A percentile compares a stretch with the other conserved stretches of the same genome.
Evolutionary conservation across 2,113 vertebrate species (phyloP).

Genomic region (Aspiorhynchus laticeps): DNA sequence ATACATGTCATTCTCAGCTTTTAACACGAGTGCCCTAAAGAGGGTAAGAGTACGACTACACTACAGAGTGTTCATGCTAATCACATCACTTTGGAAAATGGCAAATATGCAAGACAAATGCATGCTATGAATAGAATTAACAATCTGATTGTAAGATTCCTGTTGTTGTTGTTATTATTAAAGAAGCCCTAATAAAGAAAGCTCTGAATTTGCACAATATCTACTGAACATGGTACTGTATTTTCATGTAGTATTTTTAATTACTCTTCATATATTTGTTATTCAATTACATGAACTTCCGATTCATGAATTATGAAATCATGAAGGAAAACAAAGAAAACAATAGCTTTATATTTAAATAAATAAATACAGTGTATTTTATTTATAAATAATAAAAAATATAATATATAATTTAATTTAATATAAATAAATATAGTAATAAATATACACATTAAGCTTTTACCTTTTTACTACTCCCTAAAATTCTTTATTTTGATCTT

Average conservation of each 20-base stretch:
- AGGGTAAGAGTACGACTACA: neutral
- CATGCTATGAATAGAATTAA: neutral
- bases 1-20: conserved; percentile 23
- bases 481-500: neutral
- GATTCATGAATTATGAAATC: neutral
- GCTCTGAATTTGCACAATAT: neutral
- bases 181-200: neutral
- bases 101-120: neutral
- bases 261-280: neutral
- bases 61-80: neutral
- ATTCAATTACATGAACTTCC: neutral
- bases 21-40: conserved; percentile 1
- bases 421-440: neutral
- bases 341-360: neutral
- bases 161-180: neutral
- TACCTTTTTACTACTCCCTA: neutral
- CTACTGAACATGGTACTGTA: neutral
- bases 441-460: too few relatives aligned
- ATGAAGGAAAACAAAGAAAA: neutral
- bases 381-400: too few relatives aligned
- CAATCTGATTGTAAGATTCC: neutral
- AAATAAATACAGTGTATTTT: neutral
- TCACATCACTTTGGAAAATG: neutral
- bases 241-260: neutral
- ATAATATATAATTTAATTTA: neutral